A percentile compares a stretch with the other conserved stretches of the same genome.
These are phyloP conservation scores for Physocephala rufipes DNA, from an alignment of 2,888 invertebrate species.

Conservation along the genomic window DNA sequence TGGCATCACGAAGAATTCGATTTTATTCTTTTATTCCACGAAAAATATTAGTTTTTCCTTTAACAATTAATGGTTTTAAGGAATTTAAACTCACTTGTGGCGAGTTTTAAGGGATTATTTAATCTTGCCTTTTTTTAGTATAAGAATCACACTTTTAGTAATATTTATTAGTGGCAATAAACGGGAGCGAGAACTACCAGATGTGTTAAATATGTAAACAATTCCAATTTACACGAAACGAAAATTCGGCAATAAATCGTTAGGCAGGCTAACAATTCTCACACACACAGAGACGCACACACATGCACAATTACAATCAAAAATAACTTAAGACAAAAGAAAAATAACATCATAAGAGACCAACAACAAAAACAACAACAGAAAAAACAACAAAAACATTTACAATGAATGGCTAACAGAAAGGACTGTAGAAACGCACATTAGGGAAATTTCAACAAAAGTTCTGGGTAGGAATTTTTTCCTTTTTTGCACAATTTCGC, in stretches of 20 bases:
- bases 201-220: conserved; percentile 18
- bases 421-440: no score
- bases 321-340: neutral
- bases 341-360: neutral
- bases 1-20: no score
- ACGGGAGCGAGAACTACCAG: neutral
- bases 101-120: no score
- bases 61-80: no score
- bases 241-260: conserved; percentile 19
- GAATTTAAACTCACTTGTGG: no score
- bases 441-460: no score
- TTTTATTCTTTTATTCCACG: no score
- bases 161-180: neutral
- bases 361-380: neutral
- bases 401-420: neutral
- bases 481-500: no score
- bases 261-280: neutral
- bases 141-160: no score
- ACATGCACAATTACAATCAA: neutral
- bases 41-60: no score
- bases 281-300: neutral
- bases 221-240: conserved; percentile 28
- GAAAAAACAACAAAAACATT: neutral
- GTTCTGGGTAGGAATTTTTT: no score
- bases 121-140: no score